phyloP scores from a whole-genome alignment of 2,888 invertebrate genomes.

The Drosophila rellima region DNA sequence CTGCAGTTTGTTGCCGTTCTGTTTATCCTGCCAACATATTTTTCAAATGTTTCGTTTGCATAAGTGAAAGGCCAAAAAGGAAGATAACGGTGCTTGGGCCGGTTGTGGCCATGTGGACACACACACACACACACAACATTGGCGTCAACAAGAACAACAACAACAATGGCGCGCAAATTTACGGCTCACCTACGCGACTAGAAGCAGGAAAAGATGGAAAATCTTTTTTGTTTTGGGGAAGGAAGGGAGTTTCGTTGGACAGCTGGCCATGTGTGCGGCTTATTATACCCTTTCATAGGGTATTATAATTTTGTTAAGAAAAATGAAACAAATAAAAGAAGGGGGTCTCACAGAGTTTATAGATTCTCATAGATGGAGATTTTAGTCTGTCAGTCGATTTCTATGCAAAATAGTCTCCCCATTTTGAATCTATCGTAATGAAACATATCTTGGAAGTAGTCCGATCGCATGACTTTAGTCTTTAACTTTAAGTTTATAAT shows the following conservation, averaged over 20 bases:
- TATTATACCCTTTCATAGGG: conserved; percentile 32
- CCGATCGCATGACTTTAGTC: no score
- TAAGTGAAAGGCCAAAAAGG: conserved; percentile 80
- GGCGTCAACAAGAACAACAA: conserved; percentile 73
- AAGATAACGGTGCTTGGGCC: conserved; percentile 64
- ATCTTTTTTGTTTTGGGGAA: conserved; percentile 14
- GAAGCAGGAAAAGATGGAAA: conserved; percentile 58
- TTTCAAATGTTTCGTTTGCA: conserved; percentile 81
- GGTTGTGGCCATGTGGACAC: conserved; percentile 25
- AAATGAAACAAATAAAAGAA: no score
- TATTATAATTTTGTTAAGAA: not conserved
- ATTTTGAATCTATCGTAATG: no score
- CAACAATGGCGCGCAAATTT: conserved; percentile 76
- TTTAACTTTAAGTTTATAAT: no score
- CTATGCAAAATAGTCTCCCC: no score
- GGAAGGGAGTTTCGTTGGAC: conserved; percentile 20
- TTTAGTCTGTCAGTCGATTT: no score
- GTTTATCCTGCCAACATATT: conserved; percentile 81
- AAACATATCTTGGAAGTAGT: no score
- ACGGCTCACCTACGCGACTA: conserved; percentile 82
- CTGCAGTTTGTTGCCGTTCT: conserved; percentile 76
- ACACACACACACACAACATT: conserved; percentile 60
- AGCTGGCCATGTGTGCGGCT: conserved; percentile 59
- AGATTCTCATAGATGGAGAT: no score
- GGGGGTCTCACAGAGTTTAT: no score